Evolutionary conservation across 2,113 vertebrate species (phyloP), one percentile per base, ranked within the genome.

Genomic region (Ophthalmolycus amberensis): DNA sequence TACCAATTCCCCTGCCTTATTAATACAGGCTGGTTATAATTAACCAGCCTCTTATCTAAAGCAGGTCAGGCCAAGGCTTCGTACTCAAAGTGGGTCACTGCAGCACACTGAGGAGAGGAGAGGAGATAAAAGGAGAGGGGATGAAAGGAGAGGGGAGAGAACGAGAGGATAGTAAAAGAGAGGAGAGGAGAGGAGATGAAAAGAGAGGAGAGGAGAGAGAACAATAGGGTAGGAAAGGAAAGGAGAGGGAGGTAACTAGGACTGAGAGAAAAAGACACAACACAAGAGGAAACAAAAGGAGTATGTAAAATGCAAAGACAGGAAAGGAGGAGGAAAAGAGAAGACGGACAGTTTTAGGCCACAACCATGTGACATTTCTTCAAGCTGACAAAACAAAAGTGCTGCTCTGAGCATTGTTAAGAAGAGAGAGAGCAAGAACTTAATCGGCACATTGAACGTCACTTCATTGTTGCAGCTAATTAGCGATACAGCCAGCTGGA

Each of bases 11-110:
- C 85, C 84, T 52, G 73, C 77, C 89, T 93, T 94, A 92, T 95
- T 95, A 95, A 93, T 91, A 80, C 63, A 52, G 91, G 91, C 82
- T 83, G 88, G 90, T 90, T 95, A 95, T 92, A 95, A 94, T 95
- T 95, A 95, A 92, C 87, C 68, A 84, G 83, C 90, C 90, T 93
- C 83, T 71, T 71, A 93, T 94, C 83, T 87, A 95, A 94, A 95
- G 79, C 90, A 94, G 95, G 94, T 87, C 93, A 94, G 88, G 89
- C 82, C 91, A 68, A 85, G 85, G 86, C 92, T 92, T 76, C 69
- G 10, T 71, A 37, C 56, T 80, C 83, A 89, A 96, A 94, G 86
- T 96, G 93, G 94, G 95, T 94, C 94, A 94, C 65, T 90, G 91
- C 83, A 90, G 89, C 85, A 91, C 69, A 46, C 29, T 40, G 77